Evolutionary conservation across 1,140 invertebrate species (phyloP), one percentile per base, ranked within the genome.

Genomic region (Pseudomyrmex dendroicus): DNA sequence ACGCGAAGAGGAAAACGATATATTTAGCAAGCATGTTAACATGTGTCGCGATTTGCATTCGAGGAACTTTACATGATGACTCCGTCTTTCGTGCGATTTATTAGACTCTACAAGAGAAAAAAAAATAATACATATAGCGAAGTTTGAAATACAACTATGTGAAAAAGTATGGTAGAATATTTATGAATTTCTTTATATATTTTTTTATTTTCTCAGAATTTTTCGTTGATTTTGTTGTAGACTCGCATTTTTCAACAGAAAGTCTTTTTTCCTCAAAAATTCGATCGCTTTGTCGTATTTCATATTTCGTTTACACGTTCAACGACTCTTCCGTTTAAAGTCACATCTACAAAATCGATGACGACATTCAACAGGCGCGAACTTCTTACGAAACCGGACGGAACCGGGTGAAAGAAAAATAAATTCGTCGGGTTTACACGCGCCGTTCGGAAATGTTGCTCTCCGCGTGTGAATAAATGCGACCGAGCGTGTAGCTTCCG

Each of bases 381-480:
- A 5, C 5, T 80, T 59, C 64, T 80, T 80, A 50, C 44, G 63
- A 80, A 68, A 78, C 52, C 44, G 44, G 64, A 80, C 50, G 56
- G 44, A 80, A 57, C 2, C 20, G 8, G 20, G 22, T 78, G n/a
- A 68, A 35, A 70, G 52, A 50, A 20, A 80, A 80, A 80, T 59
- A 68, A 78, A 80, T 48, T 56, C 20, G 15, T 59, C 10, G 20
- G 59, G 46, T 22, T 67, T 67, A 67, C 15, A n/a, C 46, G 25
- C 8, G 12, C 4, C 35, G 35, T 35, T 35, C 35, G 35, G 5
- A 35, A 35, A 44, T 44, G 22, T 57, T 5, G 0, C 68, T 17
- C 17, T 72, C 10, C n/a, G 35, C n/a, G 35, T 13, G 48, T 7
- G 10, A 13, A 72, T 17, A 56, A 4, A 4, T n/a, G 0, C 10